Evolutionary conservation across 2,888 invertebrate species (phyloP), one percentile per base, ranked within the genome.

Genomic region (Oscheius myriophilus): DNA sequence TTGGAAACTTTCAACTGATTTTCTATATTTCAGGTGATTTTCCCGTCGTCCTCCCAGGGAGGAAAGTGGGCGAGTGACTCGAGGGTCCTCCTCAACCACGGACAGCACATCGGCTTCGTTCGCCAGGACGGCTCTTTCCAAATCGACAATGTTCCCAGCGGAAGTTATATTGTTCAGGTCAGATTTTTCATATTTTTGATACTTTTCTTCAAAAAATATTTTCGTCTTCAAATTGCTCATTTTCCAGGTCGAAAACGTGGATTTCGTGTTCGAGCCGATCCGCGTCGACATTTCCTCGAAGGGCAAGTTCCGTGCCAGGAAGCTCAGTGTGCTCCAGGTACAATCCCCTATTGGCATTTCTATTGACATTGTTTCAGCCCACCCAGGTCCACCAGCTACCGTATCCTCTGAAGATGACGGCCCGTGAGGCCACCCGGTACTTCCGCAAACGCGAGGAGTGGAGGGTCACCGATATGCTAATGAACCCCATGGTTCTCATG

Each of bases 251-350:
- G 89, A 93, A 46, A 92, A 96, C 88, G 93, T 96, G 0, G 92
- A 95, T 86, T 94, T 92, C 86, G 91, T 92, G 76, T 98, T 95
- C 87, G 97, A 98, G 87, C 93, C 95, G 23, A 92, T 93, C 7
- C 90, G 98, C 72, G 95, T 98, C 1, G 98, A 98, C 89, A 96
- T 98, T 72, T 97, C 94, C 87, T 92, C 93, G 0, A 96, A 95
- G 88, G 98, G 98, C 46, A 98, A 96, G 88, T 93, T 93, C 84
- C 90, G 98, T 79, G 96, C 96, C 0, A 90, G 98, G 54, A 93
- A 93, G 89, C 93, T 98, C 0, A 96, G 96, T 88, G 92, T 93
- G 84, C 91, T 98, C 53, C 96, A 96, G 88, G 94, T 82, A 58
- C 23, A 3, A 33, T 55, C 16, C 18, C n/a, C 7, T 41, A 0